Base-by-base conservation (phyloP, 35 echinoderm and acorn worm genomes). In the Apostichopus californicus region DNA sequence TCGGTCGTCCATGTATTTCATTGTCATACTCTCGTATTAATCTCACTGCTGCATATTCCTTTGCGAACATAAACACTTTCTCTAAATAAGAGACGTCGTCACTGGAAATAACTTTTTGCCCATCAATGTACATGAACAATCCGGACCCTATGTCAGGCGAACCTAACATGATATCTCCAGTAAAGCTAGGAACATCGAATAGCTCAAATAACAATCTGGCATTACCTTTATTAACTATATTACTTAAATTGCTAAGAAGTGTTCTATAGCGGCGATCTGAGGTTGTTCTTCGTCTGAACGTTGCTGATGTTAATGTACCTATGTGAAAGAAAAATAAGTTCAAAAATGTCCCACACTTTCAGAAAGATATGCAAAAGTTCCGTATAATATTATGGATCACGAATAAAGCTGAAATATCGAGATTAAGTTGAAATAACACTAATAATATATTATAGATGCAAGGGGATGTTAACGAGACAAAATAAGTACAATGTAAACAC, bases 51-150 rank as follows among this genome's bases (percentile, higher is more conserved):
- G 3, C 71, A 18, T 75, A 75, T 75, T 75, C 71, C 13, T n/a
- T 6, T 8, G 20, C 71, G 17, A 4, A 0, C 15, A 18, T 7
- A 22, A 75, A 75, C 14, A 7, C 21, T 18, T 75, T 75, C 71
- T 75, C 71, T n/a, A 75, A 75, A n/a, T 75, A 75, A 6, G 71
- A 75, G 6, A 75, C 71, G 71, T 75, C 71, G 17, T 75, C 71
- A 75, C 71, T 22, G 6, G 71, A 75, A 7, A 75, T 75, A 22
- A 75, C 21, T 18, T 75, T 14, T 22, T 75, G 71, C 11, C 71
- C 71, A 7, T 75, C 71, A 75, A 75, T 22, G 17, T 75, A 75
- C 71, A 75, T 75, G 71, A 75, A 75, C 17, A 75, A 18, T 18
- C 71, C 21, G 7, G 14, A 18, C 0, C 71, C 71, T 6, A 75